Evolutionary conservation across 2,113 vertebrate genomes (phyloP), one percentile per base, ranked within the genome.

Genomic region (Petroica traversi): DNA sequence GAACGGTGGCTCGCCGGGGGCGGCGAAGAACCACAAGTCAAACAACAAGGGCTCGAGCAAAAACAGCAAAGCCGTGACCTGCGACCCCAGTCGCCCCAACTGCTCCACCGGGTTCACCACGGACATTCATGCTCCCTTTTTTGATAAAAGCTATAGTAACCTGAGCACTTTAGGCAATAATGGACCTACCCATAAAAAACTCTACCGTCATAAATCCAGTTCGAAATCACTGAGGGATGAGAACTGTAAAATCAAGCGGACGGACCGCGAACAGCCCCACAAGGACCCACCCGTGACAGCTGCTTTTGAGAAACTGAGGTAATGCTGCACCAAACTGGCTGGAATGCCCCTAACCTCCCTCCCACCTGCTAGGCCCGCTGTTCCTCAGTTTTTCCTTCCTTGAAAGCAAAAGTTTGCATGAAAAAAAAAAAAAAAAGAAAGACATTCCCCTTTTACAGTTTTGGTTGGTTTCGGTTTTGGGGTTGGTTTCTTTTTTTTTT

Each of bases 291-390:
- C 98, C 97, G 98, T 99, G 98, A 99, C 99, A 98, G 98, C 98
- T 98, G 99, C 99, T 98, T 99, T 99, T 98, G 99, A 99, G 98
- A 99, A 99, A 99, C 99, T 99, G 99, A 99, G 99, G 99, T 99
- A 99, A 99, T 99, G 98, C 98, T 99, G 98, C 98, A 98, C 98
- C 98, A 98, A 98, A 98, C 97, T 98, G 98, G 98, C 98, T 98
- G 98, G 98, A 98, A 98, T 98, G 97, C 98, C 98, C 98, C 98
- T 98, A 98, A 96, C 97, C 97, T 98, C 97, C 97, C 96, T 98
- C 95, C 96, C 97, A 97, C 97, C 97, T 98, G 97, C 98, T 97
- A 97, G 97, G 97, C 97, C 97, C 12, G 66, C 95, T 97, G 86
- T 89, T 97, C 94, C 92, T 97, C 95, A 95, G 97, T 96, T 98